Conservation (phyloP, 2,113 vertebrate species). For the Crotalus tigris region DNA sequence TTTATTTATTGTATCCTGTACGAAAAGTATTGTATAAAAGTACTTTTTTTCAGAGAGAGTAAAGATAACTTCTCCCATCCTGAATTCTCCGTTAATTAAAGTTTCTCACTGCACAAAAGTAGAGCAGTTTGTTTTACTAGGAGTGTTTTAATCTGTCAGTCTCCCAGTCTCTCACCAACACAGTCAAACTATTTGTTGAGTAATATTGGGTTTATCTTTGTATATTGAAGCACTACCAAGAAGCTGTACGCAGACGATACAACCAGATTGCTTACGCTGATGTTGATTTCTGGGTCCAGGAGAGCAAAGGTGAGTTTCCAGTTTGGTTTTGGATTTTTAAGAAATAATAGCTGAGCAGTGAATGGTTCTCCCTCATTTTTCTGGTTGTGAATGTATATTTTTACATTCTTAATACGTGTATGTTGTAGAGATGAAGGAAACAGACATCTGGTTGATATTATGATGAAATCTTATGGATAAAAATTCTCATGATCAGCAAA, state of each 20-base stretch:
- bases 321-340: no score
- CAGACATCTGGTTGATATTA: neutral
- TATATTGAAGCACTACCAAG: conserved; percentile 78
- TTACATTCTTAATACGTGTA: neutral
- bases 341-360: neutral
- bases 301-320: conserved; percentile 65
- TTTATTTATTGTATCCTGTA: neutral
- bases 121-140: neutral
- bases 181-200: neutral
- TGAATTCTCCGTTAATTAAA: neutral
- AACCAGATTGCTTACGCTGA: conserved; percentile 80
- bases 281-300: conserved; percentile 66
- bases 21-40: neutral
- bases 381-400: neutral
- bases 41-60: neutral
- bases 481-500: neutral
- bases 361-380: neutral
- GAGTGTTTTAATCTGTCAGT: neutral
- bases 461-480: neutral
- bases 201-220: conserved; percentile 27
- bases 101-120: neutral
- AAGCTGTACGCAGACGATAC: conserved; percentile 82
- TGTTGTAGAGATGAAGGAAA: neutral
- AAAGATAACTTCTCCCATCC: neutral
- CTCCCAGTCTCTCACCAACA: neutral